Evolutionary conservation across 1,140 invertebrate species (phyloP).

Genomic region (Ips typographus): DNA sequence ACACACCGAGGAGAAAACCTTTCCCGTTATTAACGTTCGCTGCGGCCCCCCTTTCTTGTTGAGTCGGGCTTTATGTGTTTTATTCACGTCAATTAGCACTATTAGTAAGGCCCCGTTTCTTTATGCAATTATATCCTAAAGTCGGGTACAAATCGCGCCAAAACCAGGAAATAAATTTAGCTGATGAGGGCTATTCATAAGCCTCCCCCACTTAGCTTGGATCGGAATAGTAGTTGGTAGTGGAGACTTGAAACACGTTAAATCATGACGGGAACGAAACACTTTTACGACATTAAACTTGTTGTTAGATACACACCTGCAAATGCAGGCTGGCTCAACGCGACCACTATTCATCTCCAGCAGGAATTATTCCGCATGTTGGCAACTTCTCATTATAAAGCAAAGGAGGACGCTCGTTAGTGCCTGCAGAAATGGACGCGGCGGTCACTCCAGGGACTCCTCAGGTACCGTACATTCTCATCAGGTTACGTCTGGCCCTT

Average conservation of each 20-base stretch:
- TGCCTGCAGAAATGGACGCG: slow-evolving; percentile 41
- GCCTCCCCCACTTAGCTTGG: slow-evolving; percentile 9
- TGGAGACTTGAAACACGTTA: no score
- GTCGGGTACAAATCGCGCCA: slow-evolving; percentile 39
- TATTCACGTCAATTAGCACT: slow-evolving; percentile 40
- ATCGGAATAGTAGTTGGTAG: not conserved
- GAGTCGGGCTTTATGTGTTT: slow-evolving; percentile 31
- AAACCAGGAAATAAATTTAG: slow-evolving; percentile 42
- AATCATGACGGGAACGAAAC: no score
- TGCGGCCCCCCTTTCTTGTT: slow-evolving; percentile 12
- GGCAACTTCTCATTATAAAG: slow-evolving; percentile 42
- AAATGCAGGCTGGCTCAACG: not conserved
- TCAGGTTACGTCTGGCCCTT: slow-evolving; percentile 43
- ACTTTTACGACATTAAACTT: no score
- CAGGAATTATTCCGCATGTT: slow-evolving; percentile 31
- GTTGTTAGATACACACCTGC: no score
- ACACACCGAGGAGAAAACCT: slow-evolving; percentile 5
- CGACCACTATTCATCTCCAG: not conserved
- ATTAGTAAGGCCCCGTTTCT: slow-evolving; percentile 40
- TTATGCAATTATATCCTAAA: slow-evolving; percentile 40
- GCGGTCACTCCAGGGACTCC: slow-evolving; percentile 50
- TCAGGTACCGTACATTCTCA: slow-evolving; percentile 51
- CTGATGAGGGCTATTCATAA: slow-evolving; percentile 42
- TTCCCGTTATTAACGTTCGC: slow-evolving; percentile 12
- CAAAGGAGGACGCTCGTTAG: slow-evolving; percentile 47